Conservation (phyloP, 1,140 invertebrate species). For the Drosophila mauritiana region DNA sequence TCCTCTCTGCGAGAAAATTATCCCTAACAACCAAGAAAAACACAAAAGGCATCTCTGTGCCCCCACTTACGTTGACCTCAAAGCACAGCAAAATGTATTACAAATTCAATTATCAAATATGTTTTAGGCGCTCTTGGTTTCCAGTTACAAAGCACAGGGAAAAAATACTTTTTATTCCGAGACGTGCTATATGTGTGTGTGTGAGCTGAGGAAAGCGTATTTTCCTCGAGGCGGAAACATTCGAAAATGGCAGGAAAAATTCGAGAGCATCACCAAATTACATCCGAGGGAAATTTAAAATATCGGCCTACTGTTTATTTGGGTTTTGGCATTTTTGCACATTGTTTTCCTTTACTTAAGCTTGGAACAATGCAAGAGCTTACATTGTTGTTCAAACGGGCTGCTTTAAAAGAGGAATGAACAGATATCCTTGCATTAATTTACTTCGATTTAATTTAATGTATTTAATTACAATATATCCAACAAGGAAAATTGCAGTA, state of each 20-base stretch:
- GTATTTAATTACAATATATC: not conserved
- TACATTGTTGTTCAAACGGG: not conserved
- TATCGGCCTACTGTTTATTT: constrained; percentile 23
- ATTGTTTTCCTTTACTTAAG: not conserved
- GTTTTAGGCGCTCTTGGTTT: constrained; percentile 54
- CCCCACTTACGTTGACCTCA: constrained; percentile 25
- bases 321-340: not conserved
- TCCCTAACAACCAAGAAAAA: constrained; percentile 52
- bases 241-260: constrained; percentile 36
- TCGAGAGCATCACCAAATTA: constrained; percentile 28
- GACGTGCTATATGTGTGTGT: not conserved
- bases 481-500: not conserved
- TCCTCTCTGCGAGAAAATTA: constrained; percentile 31
- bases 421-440: too few relatives aligned
- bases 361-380: not conserved
- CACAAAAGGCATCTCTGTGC: constrained; percentile 22
- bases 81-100: constrained; percentile 71
- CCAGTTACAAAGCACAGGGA: constrained; percentile 30
- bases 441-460: not conserved
- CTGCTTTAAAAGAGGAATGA: too few relatives aligned
- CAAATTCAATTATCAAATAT: constrained; percentile 80
- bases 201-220: constrained; percentile 4
- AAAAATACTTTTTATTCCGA: constrained; percentile 44
- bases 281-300: constrained; percentile 32
- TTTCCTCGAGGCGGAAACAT: constrained; percentile 24